A percentile compares a stretch with the other conserved stretches of the same genome.
These are phyloP conservation scores for Sinodicranocentrus sp. DNA, from an alignment of 2,888 invertebrate species.

Conservation along the genomic window DNA sequence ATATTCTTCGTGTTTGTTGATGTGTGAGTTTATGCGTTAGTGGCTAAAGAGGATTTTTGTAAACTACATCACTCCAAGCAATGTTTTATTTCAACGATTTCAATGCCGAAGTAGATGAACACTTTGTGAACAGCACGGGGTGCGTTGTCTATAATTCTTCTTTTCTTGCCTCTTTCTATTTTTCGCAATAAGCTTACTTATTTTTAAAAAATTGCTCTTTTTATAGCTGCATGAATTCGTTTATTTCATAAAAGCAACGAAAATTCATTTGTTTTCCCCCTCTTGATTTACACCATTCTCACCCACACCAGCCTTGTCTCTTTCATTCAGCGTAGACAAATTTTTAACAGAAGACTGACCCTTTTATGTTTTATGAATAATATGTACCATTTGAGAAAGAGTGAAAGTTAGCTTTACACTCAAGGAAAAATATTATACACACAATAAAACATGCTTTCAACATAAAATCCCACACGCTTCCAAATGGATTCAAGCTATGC, in stretches of 20 bases:
- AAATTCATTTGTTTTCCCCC: constrained; percentile 53
- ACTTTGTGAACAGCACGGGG: no score
- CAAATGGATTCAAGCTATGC: background rate
- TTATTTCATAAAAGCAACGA: constrained; percentile 31
- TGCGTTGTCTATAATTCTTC: no score
- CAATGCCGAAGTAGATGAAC: no score
- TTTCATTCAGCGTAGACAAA: background rate
- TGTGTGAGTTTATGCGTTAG: constrained; percentile 19
- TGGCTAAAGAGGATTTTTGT: background rate
- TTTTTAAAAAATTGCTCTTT: no score
- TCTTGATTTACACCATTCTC: constrained; percentile 6
- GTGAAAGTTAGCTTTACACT: background rate
- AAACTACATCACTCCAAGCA: no score
- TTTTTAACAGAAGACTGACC: constrained; percentile 51
- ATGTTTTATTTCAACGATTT: no score
- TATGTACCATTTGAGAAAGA: background rate
- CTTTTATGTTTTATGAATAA: constrained; percentile 30
- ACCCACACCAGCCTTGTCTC: no score
- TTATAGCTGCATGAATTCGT: background rate
- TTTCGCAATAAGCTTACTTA: no score
- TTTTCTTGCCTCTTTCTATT: no score
- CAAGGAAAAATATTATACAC: background rate
- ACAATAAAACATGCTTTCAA: background rate
- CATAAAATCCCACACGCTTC: background rate
- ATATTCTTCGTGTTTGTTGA: constrained; percentile 16